A percentile compares a stretch with the other conserved stretches of the same genome.
phyloP scores from a whole-genome alignment of 2,888 invertebrate genomes.

The Acanthacorydalis orientalis region DNA sequence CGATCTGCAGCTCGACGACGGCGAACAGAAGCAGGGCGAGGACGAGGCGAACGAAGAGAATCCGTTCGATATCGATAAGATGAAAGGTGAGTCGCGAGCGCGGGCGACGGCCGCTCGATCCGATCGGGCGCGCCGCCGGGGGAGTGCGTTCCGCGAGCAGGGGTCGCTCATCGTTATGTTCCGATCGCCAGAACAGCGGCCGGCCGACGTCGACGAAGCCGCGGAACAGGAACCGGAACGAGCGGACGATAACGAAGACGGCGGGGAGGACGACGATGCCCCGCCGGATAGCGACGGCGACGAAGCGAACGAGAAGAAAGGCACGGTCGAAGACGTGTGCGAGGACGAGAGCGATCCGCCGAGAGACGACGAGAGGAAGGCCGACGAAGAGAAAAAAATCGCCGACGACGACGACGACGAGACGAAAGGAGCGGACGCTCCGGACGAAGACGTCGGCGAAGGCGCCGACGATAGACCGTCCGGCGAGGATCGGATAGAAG shows the following conservation, averaged over 20 bases:
- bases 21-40: conserved; percentile 40
- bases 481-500: conserved; percentile 24
- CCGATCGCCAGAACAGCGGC: background rate
- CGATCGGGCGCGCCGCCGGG: no score
- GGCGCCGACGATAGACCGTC: conserved; percentile 24
- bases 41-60: conserved; percentile 50
- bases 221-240: conserved; percentile 5
- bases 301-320: conserved; percentile 15
- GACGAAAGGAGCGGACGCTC: conserved; percentile 11
- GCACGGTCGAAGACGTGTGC: conserved; percentile 11
- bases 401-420: conserved; percentile 15
- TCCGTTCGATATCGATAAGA: conserved; percentile 71
- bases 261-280: conserved; percentile 24
- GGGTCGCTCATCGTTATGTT: no score
- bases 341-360: conserved; percentile 22
- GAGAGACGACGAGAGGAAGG: conserved; percentile 18
- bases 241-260: conserved; percentile 23
- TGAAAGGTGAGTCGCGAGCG: conserved; percentile 45
- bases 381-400: conserved; percentile 9
- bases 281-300: conserved; percentile 11
- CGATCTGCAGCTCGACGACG: conserved; percentile 65
- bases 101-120: no score
- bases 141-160: no score
- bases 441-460: conserved; percentile 20
- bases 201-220: conserved; percentile 24